A percentile compares a stretch with the other conserved stretches of the same genome.
Conservation (phyloP, 2,797 vertebrate genomes). For the Columba guinea region DNA sequence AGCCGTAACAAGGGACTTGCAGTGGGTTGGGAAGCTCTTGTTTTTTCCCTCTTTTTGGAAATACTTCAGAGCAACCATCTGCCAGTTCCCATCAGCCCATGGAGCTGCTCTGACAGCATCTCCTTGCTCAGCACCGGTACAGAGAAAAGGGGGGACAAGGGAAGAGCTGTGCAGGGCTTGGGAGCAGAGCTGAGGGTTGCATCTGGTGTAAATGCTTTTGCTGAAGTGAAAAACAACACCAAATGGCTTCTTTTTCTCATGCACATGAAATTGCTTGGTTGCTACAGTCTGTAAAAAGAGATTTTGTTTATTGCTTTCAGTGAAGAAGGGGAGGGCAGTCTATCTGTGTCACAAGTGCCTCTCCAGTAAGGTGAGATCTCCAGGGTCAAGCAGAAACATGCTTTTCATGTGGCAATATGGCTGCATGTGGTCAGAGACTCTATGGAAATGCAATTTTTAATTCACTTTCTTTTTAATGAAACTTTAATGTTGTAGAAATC, state of each 20-base stretch:
- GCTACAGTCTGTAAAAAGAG: neutral
- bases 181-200: neutral
- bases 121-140: neutral
- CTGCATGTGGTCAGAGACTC: neutral
- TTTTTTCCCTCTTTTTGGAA: slow-evolving; percentile 7
- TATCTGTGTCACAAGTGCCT: neutral
- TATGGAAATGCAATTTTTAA: neutral
- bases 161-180: neutral
- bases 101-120: neutral
- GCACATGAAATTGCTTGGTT: neutral
- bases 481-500: neutral
- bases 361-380: neutral
- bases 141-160: neutral
- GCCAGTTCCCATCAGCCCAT: neutral
- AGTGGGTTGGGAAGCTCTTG: neutral
- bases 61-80: slow-evolving; percentile 37
- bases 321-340: neutral
- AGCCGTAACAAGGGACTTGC: neutral
- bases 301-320: neutral
- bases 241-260: neutral
- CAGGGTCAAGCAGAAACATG: neutral
- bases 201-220: neutral
- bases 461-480: neutral
- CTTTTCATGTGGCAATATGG: neutral
- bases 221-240: neutral